phyloP scores from a whole-genome alignment of 2,888 invertebrate genomes.

The Lepidonotus clava region DNA sequence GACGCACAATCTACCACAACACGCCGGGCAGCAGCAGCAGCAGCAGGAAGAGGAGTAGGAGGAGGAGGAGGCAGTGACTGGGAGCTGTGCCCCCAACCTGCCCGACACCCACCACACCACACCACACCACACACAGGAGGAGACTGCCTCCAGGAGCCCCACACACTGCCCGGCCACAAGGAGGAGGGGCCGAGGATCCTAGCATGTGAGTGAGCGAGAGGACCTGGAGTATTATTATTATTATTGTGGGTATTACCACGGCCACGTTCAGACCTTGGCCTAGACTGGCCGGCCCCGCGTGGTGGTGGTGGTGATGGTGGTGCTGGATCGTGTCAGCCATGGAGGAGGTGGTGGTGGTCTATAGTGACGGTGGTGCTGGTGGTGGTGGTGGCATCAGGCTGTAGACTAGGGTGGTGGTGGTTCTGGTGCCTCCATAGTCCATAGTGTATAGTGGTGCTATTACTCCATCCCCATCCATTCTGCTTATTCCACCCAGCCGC shows the following conservation, averaged over 20 bases:
- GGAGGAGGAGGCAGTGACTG: constrained; percentile 4
- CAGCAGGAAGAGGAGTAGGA: not conserved
- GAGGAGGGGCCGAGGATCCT: not conserved
- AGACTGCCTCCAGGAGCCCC: constrained; percentile 15
- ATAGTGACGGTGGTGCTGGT: constrained; percentile 40
- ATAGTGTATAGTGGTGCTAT: constrained; percentile 32
- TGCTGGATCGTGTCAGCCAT: not conserved
- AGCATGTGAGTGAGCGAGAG: not conserved
- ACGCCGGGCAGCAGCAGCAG: no score
- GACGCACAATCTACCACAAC: no score
- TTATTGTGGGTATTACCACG: not conserved
- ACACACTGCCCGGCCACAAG: not conserved
- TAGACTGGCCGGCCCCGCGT: not conserved
- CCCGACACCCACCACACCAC: no score
- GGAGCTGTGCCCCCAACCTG: no score
- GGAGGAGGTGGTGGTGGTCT: not conserved
- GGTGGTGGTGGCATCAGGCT: constrained; percentile 47
- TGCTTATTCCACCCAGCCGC: not conserved
- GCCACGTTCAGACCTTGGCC: not conserved
- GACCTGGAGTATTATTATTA: not conserved
- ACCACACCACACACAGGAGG: no score
- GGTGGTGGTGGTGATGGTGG: constrained; percentile 14
- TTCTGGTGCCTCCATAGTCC: no score
- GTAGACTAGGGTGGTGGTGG: constrained; percentile 10
- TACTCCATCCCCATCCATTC: not conserved